Percentiles rank a stretch among this genome's conserved stretches.
Evolutionary conservation across 2,113 vertebrate species (phyloP).

Genomic region (Corythornis cristatus): DNA sequence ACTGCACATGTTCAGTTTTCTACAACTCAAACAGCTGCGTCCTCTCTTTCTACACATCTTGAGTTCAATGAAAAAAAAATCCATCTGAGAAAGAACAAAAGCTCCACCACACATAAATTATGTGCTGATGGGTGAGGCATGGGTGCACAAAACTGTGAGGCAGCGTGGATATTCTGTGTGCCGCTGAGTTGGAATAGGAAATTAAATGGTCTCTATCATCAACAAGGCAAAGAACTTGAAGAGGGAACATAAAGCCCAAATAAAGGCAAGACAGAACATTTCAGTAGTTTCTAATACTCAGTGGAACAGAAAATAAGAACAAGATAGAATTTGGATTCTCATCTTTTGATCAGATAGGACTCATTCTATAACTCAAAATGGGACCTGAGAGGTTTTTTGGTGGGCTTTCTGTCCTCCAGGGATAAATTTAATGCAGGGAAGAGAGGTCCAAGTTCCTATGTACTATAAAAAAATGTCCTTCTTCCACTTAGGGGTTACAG

Average conservation of each 20-base stretch:
- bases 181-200: neutral
- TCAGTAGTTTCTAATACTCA: neutral
- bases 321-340: neutral
- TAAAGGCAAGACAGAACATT: neutral
- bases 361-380: neutral
- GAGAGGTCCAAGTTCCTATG: neutral
- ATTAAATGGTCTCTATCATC: neutral
- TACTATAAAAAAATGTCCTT: neutral
- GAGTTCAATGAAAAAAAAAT: neutral
- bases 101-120: neutral
- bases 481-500: neutral
- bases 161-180: rapidly evolving
- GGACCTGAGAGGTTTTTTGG: neutral
- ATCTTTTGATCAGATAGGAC: neutral
- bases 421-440: neutral
- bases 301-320: neutral
- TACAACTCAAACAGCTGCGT: neutral
- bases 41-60: neutral
- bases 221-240: neutral
- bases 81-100: neutral
- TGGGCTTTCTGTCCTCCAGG: neutral
- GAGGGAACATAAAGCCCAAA: neutral
- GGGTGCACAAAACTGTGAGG: neutral
- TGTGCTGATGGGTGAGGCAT: neutral
- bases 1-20: neutral